Evolutionary conservation across 2,797 vertebrate genomes (phyloP).

Genomic region (Melanotaenia pygmaea): DNA sequence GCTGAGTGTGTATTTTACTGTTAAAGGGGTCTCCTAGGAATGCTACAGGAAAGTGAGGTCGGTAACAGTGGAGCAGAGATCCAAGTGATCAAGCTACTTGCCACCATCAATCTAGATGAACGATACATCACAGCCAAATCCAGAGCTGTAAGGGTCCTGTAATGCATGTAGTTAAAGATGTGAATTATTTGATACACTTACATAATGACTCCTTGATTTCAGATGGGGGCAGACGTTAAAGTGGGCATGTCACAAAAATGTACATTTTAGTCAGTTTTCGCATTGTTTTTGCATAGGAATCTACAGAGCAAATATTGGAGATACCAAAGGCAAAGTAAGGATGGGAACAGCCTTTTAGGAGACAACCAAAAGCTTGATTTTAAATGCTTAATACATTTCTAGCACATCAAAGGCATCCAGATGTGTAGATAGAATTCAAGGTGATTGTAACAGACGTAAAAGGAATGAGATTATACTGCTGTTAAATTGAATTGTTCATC

Average conservation of each 20-base stretch:
- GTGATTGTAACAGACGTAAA: conserved; percentile 13
- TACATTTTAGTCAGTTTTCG: too few species aligned
- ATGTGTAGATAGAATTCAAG: conserved; percentile 5
- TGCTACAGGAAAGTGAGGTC: conserved; percentile 62
- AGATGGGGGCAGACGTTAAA: neutral
- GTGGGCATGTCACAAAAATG: too few species aligned
- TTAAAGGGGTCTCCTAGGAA: conserved; percentile 45
- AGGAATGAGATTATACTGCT: conserved; percentile 28
- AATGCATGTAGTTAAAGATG: conserved; percentile 16
- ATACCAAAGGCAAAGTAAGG: neutral
- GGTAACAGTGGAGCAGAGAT: conserved; percentile 64
- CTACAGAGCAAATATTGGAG: neutral
- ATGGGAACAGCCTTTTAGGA: neutral
- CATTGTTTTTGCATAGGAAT: neutral
- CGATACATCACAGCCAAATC: conserved; percentile 55
- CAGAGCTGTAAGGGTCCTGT: conserved; percentile 31
- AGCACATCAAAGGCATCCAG: neutral
- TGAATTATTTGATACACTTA: conserved; percentile 21
- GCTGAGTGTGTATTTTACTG: conserved; percentile 49
- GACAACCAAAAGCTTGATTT: neutral
- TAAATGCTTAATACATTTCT: neutral
- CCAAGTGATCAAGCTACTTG: conserved; percentile 46
- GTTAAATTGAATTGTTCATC: conserved; percentile 26
- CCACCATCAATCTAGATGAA: conserved; percentile 60
- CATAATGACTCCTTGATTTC: neutral